Percentiles rank a stretch among this genome's conserved stretches.
Evolutionary conservation across 2,888 invertebrate species (phyloP).

Genomic region (Monoplex corrugatus): DNA sequence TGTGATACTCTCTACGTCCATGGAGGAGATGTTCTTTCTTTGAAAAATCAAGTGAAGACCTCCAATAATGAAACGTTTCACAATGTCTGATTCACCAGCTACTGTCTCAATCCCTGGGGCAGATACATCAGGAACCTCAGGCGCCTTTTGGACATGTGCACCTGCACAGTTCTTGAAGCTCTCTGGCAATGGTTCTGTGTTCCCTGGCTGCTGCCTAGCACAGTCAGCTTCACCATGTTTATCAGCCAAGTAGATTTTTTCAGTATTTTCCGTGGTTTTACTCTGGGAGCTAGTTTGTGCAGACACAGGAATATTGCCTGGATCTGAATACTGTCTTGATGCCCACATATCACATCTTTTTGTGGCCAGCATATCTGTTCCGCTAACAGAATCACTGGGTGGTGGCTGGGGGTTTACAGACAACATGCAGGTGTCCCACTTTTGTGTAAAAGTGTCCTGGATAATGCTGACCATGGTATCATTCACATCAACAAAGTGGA

Average conservation of each 20-base stretch:
- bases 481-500: slow-evolving; percentile 51
- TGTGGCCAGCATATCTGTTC: not conserved
- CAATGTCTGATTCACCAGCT: too few species aligned
- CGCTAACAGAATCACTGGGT: not conserved
- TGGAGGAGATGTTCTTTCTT: not conserved
- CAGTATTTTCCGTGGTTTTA: too few species aligned
- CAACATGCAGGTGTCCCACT: not conserved
- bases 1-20: not conserved
- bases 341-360: not conserved
- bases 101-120: too few species aligned
- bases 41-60: not conserved
- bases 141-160: too few species aligned
- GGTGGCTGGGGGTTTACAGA: not conserved
- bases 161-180: too few species aligned
- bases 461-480: slow-evolving; percentile 47
- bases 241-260: too few species aligned
- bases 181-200: too few species aligned
- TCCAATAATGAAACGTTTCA: too few species aligned
- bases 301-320: not conserved
- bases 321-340: not conserved
- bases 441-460: slow-evolving; percentile 1
- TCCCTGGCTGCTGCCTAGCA: too few species aligned
- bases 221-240: too few species aligned
- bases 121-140: too few species aligned
- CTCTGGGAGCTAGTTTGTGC: too few species aligned